Conservation (phyloP, 2,888 invertebrate genomes). For the Morpho achilles region DNA sequence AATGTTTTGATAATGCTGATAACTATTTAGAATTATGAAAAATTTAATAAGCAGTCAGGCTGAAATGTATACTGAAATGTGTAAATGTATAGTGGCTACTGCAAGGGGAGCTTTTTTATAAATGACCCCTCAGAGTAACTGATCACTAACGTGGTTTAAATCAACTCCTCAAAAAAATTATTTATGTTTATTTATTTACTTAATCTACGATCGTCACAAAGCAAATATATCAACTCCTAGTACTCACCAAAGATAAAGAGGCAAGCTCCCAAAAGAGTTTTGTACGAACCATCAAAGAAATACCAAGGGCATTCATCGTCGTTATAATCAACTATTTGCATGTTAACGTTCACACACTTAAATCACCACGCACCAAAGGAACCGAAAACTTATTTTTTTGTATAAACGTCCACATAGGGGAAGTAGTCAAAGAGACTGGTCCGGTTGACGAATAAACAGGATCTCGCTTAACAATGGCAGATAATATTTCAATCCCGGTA, state of each 20-base stretch:
- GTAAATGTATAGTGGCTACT: too few relatives aligned
- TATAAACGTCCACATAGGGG: conserved; percentile 61
- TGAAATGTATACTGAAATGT: too few relatives aligned
- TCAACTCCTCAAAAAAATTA: too few relatives aligned
- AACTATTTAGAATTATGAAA: too few relatives aligned
- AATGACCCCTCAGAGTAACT: too few relatives aligned
- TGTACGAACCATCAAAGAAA: conserved; percentile 75
- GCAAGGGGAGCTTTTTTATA: too few relatives aligned
- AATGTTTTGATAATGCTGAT: too few relatives aligned
- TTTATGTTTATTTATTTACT: too few relatives aligned
- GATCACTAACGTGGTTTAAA: too few relatives aligned
- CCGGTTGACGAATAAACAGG: conserved; percentile 64
- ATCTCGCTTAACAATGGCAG: conserved; percentile 52
- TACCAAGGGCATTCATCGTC: conserved; percentile 76
- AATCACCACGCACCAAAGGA: conserved; percentile 49
- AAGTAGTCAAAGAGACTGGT: conserved; percentile 64
- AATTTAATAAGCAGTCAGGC: too few relatives aligned
- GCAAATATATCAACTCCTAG: too few relatives aligned
- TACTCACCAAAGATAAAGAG: conserved; percentile 75
- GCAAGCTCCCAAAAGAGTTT: conserved; percentile 72
- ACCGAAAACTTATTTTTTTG: conserved; percentile 29
- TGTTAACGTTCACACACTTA: conserved; percentile 37
- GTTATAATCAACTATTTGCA: conserved; percentile 60
- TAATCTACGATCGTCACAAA: too few relatives aligned
- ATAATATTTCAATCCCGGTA: conserved; percentile 52